Evolutionary conservation across 2,113 vertebrate genomes (phyloP).

Genomic region (Solea senegalensis): DNA sequence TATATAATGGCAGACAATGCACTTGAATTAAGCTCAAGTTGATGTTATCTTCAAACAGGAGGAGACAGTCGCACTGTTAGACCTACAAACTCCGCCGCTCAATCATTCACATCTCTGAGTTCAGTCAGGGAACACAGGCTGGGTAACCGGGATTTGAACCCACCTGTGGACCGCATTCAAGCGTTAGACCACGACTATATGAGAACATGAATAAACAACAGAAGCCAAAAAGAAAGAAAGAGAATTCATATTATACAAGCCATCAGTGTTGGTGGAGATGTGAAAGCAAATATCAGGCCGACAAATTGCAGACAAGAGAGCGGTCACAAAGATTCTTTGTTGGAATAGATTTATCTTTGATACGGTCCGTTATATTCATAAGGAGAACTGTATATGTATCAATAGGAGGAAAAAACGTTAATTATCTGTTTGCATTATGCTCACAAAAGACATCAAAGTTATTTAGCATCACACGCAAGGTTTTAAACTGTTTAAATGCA

Average conservation of each 20-base stretch:
- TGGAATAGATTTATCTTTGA: slow-evolving; percentile 72
- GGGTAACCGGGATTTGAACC: slow-evolving; percentile 32
- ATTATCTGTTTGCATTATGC: slow-evolving; percentile 72
- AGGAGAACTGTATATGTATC: slow-evolving; percentile 62
- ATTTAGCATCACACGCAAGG: slow-evolving; percentile 49
- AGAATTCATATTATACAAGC: slow-evolving; percentile 9
- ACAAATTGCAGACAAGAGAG: slow-evolving; percentile 73
- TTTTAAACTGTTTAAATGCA: slow-evolving; percentile 72
- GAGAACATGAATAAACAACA: background rate
- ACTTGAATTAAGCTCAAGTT: slow-evolving; percentile 31
- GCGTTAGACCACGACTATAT: background rate
- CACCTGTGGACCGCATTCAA: slow-evolving; percentile 45
- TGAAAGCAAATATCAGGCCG: slow-evolving; percentile 70
- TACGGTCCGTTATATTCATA: slow-evolving; percentile 53
- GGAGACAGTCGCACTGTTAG: slow-evolving; percentile 29
- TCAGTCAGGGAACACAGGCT: background rate
- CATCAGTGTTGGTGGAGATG: slow-evolving; percentile 40
- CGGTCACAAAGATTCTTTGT: slow-evolving; percentile 60
- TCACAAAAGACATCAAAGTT: slow-evolving; percentile 66
- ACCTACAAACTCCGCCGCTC: slow-evolving; percentile 11
- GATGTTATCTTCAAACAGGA: slow-evolving; percentile 56
- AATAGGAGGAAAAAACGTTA: slow-evolving; percentile 64
- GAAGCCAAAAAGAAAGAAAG: background rate
- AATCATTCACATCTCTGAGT: slow-evolving; percentile 10
- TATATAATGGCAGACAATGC: slow-evolving; percentile 37